Evolutionary conservation across 2,888 invertebrate species (phyloP).

Genomic region (Trachelus iudaicus): DNA sequence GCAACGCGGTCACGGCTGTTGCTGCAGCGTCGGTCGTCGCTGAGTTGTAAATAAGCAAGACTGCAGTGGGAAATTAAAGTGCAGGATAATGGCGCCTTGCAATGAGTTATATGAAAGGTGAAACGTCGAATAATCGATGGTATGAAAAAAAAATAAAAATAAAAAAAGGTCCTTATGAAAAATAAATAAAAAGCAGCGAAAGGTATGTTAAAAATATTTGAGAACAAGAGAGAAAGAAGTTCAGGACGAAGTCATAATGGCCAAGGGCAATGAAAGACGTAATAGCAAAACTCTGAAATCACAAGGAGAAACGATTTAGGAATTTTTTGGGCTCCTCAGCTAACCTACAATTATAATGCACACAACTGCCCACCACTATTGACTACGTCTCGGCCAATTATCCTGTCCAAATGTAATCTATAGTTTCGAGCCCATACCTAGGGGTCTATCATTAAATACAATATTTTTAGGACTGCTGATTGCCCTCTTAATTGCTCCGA

Average conservation of each 20-base stretch:
- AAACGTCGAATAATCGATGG: not conserved
- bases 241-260: not conserved
- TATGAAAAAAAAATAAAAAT: not conserved
- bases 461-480: constrained; percentile 52
- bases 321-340: constrained; percentile 32
- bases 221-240: not conserved
- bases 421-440: constrained; percentile 37
- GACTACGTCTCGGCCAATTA: constrained; percentile 46
- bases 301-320: constrained; percentile 37
- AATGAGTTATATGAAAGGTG: not conserved
- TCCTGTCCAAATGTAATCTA: constrained; percentile 53
- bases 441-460: constrained; percentile 52
- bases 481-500: constrained; percentile 44
- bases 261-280: not conserved
- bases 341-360: constrained; percentile 48
- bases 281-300: constrained; percentile 26
- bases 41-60: constrained; percentile 1
- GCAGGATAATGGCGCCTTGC: not conserved
- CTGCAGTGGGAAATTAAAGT: not conserved
- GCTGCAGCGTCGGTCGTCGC: not conserved
- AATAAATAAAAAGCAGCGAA: not conserved
- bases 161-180: not conserved
- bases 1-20: not conserved
- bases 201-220: not conserved
- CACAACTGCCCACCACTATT: constrained; percentile 40